Evolutionary conservation across 2,797 vertebrate genomes (phyloP).

Genomic region (Poeciliopsis infans): DNA sequence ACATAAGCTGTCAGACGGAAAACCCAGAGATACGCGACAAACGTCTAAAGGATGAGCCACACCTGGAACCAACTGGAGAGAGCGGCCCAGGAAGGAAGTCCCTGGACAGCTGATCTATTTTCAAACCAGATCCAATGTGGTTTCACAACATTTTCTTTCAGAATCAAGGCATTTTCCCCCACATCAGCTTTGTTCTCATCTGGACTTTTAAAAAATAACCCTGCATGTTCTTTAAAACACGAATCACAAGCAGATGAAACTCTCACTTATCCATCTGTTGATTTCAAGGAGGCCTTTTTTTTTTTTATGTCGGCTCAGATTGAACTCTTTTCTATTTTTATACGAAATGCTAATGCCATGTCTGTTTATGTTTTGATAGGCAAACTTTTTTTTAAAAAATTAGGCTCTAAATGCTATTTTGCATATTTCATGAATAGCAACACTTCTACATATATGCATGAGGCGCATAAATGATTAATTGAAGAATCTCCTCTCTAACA

Average conservation of each 20-base stretch:
- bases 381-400: slow-evolving; percentile 2
- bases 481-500: background rate
- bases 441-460: slow-evolving; percentile 15
- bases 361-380: slow-evolving; percentile 12
- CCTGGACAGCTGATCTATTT: background rate
- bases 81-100: no score
- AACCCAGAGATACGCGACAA: no score
- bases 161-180: background rate
- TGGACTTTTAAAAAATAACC: background rate
- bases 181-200: background rate
- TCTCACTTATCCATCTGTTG: background rate
- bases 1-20: background rate
- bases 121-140: background rate
- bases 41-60: no score
- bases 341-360: background rate
- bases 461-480: slow-evolving; percentile 24
- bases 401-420: slow-evolving; percentile 16
- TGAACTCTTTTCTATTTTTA: background rate
- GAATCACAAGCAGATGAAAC: background rate
- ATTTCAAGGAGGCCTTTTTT: background rate
- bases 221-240: background rate
- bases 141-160: background rate
- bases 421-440: slow-evolving; percentile 24
- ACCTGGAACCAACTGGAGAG: no score
- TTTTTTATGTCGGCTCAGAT: background rate